Percentiles rank a stretch among this genome's conserved stretches.
These are phyloP conservation scores for Acrocephalus scirpaceus DNA, from an alignment of 2,797 vertebrate genomes.

Conservation along the genomic window DNA sequence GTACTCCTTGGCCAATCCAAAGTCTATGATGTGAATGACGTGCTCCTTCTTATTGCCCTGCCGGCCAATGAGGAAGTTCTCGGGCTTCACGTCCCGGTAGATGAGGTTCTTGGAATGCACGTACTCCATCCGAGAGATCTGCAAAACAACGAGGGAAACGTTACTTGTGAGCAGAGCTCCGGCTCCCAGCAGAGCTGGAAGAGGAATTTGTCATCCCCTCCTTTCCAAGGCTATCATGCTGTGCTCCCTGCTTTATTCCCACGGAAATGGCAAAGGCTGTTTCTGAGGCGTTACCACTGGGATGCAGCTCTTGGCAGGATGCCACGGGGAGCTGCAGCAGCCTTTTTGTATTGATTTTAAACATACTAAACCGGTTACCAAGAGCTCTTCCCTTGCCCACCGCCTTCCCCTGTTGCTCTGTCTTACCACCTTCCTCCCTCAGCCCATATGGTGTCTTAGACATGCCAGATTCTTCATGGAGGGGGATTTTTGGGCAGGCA, in stretches of 20 bases:
- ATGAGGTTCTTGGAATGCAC: slow-evolving; percentile 99
- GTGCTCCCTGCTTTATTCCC: background rate
- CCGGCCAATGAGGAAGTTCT: slow-evolving; percentile 97
- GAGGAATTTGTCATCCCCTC: background rate
- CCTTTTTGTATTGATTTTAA: slow-evolving; percentile 41
- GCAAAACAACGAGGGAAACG: background rate
- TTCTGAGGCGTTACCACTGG: background rate
- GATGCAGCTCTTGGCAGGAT: background rate
- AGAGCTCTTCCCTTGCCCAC: slow-evolving; percentile 19
- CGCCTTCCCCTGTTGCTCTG: slow-evolving; percentile 29
- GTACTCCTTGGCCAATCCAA: slow-evolving; percentile 98
- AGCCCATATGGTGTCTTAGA: slow-evolving; percentile 20
- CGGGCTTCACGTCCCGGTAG: slow-evolving; percentile 97
- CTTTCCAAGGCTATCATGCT: background rate
- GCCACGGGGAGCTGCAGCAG: background rate
- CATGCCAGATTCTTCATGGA: background rate
- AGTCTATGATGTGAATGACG: slow-evolving; percentile 99
- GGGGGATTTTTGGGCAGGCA: background rate
- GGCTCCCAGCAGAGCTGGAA: background rate
- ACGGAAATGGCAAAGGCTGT: background rate
- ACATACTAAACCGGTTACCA: background rate
- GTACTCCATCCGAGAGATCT: slow-evolving; percentile 98
- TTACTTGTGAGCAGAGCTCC: background rate
- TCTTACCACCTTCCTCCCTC: slow-evolving; percentile 49
- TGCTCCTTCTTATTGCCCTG: slow-evolving; percentile 98